Base-by-base conservation (phyloP, 2,797 vertebrate genomes). In the Dendrocincla fuliginosa region DNA sequence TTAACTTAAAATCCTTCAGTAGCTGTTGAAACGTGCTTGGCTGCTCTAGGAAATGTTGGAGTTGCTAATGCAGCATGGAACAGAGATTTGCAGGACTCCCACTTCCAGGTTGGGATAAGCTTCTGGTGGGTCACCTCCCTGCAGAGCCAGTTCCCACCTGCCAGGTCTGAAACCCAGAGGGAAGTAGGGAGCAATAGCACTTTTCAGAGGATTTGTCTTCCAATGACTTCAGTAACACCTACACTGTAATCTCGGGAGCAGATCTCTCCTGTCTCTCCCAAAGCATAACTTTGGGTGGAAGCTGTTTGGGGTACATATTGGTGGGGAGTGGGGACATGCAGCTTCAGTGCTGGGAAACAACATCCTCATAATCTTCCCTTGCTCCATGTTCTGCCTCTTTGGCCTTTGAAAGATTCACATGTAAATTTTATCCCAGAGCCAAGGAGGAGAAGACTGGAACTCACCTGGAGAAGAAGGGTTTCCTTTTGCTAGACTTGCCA, bases 181-280 rank as follows among this genome's bases (percentile, higher is more conserved):
- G 69, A 88, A 52, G 10, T 3, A 16, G 23, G 44, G 25, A 88
- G 13, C 55, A 79, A 5, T 5, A 19, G 16, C 1, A 5, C 33
- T 65, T 68, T 60, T 60, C 68, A 50, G 52, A 44, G 47, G 30
- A 19, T 56, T 81, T 61, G 25, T 53, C 25, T 57, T 50, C 8
- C 41, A 3, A 32, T 46, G n/a, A 3, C 20, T 81, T 11, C 5
- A 60, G 19, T 33, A 37, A 8, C 41, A 37, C 55, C 33, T 35
- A 13, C 1, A 0, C 14, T 18, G 47, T 39, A 19, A 35, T 47
- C 25, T 55, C 0, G 0, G 37, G 41, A 67, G 83, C 55, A 56
- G 41, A 15, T 46, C 25, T 70, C 25, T 50, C 44, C 37, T 61
- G 39, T 68, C n/a, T 46, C 19, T 37, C n/a, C 39, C 60, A n/a